Evolutionary conservation across 2,888 invertebrate species (phyloP), one percentile per base, ranked within the genome.

Genomic region (Aphidoletes aphidimyza): DNA sequence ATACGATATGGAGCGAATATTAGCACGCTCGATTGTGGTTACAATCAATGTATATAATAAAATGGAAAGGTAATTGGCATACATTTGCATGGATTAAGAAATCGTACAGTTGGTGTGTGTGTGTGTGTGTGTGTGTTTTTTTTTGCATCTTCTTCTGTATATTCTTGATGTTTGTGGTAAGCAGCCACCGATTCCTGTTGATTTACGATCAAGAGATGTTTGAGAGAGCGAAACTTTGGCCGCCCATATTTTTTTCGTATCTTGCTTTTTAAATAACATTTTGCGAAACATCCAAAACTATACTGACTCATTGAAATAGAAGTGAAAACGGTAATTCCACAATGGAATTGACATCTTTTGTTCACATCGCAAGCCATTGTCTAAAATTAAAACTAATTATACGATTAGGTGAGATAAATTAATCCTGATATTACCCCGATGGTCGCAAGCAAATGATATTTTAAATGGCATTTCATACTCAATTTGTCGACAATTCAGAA

Each of bases 391-490:
- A 3, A 54, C 22, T 22, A 54, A 54, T 54, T 54, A 54, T 54
- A 22, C 54, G 26, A 54, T 54, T 26, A 69, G 69, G 30, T 30
- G 34, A 69, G 69, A 69, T 69, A 69, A 69, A 54, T 54, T n/a
- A 54, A 54, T n/a, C 22, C 6, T n/a, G 22, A 54, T 54, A 54
- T 22, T 3, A 14, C 6, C n/a, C n/a, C n/a, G n/a, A 69, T 30
- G 34, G 14, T 69, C 22, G 22, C 54, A 54, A 30, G 69, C 69
- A 69, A 69, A 69, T 69, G 69, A 69, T 30, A 14, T 30, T 69
- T 69, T 30, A 14, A 30, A 69, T n/a, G 2, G 54, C 8, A 3
- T 30, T 54, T 69, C 34, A 69, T 30, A 69, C 30, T 69, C 69
- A 69, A 69, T 30, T 69, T 69, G 69, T 69, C 69, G 1, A 9